Evolutionary conservation across 2,888 invertebrate species (phyloP), one percentile per base, ranked within the genome.

Genomic region (Napeogenes sylphis): DNA sequence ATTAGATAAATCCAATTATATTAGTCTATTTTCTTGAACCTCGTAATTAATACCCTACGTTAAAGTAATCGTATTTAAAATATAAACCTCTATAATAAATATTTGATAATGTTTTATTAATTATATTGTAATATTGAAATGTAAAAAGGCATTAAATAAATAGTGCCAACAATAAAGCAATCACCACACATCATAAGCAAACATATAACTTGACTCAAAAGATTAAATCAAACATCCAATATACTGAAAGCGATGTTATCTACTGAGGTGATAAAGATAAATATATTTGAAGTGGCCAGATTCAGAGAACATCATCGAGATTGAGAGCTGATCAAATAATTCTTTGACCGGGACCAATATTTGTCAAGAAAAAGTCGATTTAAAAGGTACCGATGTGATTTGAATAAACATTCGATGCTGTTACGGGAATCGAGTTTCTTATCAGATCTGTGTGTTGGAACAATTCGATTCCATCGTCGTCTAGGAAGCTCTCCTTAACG

Each of bases 251-350:
- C 42, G 42, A 42, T 42, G 42, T 42, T 42, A 42, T 59, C 63
- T 46, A 59, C 56, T 60, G 56, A 63, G 46, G 46, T 54, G 59
- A 59, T 57, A 59, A 57, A 53, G 32, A 32, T 54, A 59, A 61
- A 46, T 42, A 57, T 42, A 42, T 42, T 42, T 42, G 42, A 42
- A 42, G 12, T 42, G 42, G 10, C 42, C 42, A 42, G 8, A 42
- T 42, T 42, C 10, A 42, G 1, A 76, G 82, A 83, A 83, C 73
- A 71, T 71, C 75, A 72, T 72, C 75, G 72, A 77, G 67, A 78
- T 76, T 66, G 77, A 82, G 83, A 78, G 80, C 68, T 77, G 75
- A 79, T 80, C 81, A 84, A 84, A 84, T 80, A 84, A 81, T 74
- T 75, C 77, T 83, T 79, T 81, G 77, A 77, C 80, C 77, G 76